Base-by-base conservation (phyloP, 2,797 vertebrate genomes). In the Centroberyx gerrardi region DNA sequence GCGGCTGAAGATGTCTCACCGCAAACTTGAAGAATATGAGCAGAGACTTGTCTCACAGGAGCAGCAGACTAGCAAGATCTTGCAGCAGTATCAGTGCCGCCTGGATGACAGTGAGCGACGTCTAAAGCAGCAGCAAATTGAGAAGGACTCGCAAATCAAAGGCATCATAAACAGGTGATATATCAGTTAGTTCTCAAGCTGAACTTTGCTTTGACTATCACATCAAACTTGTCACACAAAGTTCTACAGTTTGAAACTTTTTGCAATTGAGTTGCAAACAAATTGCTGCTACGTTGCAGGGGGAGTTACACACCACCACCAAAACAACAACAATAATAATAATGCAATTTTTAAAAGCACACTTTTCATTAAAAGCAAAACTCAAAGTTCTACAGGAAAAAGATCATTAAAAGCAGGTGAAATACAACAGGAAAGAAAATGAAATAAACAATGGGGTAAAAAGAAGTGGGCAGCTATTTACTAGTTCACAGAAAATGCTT, bases 131-230 rank as follows among this genome's bases (percentile, higher is more conserved):
- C 98, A 99, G 90, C 98, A 99, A 90, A 31, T 95, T 61, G 97
- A 99, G 90, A 99, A 99, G 90, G 98, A 99, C 90, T 96, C 94
- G 0, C 98, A 99, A 94, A 99, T 99, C 93, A 99, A 98, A 94
- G 98, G 97, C 95, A 99, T 99, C 95, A 98, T 99, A 83, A 97
- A 92, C 97, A 98, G 98, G 97, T 98, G 86, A 90, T 44, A 13
- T 13, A 44, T 44, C 7, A 5, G 7, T 62, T 81, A 58, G 67
- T 40, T 68, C 70, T 73, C 59, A 44, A 28, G 53, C 31, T 60
- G 40, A 69, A 59, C 17, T 14, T 13, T 42, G 62, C 68, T 68
- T 69, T 42, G 42, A 53, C 58, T 46, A 29, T 5, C 63, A 14
- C 51, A 40, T 51, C 29, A 52, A 12, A 60, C 51, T 13, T 14